Evolutionary conservation across 2,113 vertebrate species (phyloP), one percentile per base, ranked within the genome.

Genomic region (Prionailurus bengalensis): DNA sequence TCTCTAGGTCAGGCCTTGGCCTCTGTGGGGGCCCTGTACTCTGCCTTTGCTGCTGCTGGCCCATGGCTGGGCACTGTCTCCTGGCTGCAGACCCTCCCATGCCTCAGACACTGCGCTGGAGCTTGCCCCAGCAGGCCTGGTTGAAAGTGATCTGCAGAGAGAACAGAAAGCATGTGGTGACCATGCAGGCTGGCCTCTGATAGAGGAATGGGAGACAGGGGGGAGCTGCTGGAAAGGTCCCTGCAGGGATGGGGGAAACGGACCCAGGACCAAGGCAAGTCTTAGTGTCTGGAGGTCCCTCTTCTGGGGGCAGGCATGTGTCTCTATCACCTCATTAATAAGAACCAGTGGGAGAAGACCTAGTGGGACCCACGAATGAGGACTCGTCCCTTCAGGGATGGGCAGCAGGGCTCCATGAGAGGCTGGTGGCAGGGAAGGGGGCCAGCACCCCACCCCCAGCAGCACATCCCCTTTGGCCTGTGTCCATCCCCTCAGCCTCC

Each of bases 391-490:
- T 0, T 9, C n/a, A 16, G 58, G 17, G 65, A 58, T 36, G 70
- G 39, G 5, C 4, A 3, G 9, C 13, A 4, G 63, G 29, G 25
- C 29, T 63, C 42, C 31, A 0, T 4, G 42, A 29, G 61, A 79
- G 42, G 42, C 65, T n/a, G 53, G 61, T 4, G 4, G 63, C 71
- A 4, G 80, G 74, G 58, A 80, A n/a, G n/a, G 53, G 8, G 70
- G 21, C 84, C 66, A 7, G 4, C 14, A 11, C 76, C 51, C 1
- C 66, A 15, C 16, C 1, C 29, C 66, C 58, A 4, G 48, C 55
- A 73, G 91, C 65, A 17, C 65, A 23, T 11, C 33, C 23, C 16
- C 31, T 87, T 58, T 21, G 74, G 63, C 74, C 65, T 7, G 8
- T 2, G 48, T 58, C 1, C 0, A 58, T 29, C 89, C 90, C 96